phyloP scores from a whole-genome alignment of 2,888 invertebrate species.

The Amiota minor region DNA sequence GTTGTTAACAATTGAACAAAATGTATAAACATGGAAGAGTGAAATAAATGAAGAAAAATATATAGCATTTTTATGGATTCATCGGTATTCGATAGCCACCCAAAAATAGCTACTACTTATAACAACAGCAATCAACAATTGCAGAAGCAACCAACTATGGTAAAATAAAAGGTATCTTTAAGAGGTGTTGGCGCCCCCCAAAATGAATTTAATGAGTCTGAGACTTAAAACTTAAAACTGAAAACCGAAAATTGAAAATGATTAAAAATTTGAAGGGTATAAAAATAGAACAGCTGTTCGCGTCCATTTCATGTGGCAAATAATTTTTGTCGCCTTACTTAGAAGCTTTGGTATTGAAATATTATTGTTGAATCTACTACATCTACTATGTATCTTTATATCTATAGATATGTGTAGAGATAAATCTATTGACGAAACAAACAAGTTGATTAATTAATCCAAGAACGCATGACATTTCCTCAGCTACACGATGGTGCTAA shows the following conservation, averaged over 20 bases:
- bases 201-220: too few relatives aligned
- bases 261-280: conserved; percentile 3
- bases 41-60: conserved; percentile 40
- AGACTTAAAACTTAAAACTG: too few relatives aligned
- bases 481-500: conserved; percentile 35
- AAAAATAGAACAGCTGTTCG: conserved; percentile 27
- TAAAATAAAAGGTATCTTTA: too few relatives aligned
- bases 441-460: conserved; percentile 65
- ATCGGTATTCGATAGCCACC: neutral
- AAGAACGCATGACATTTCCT: conserved; percentile 52
- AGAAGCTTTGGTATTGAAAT: neutral
- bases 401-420: neutral
- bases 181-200: too few relatives aligned
- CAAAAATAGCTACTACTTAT: neutral
- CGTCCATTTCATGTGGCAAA: conserved; percentile 22
- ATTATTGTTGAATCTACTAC: too few relatives aligned
- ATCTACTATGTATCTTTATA: too few relatives aligned
- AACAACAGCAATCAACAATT: too few relatives aligned
- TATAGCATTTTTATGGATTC: conserved; percentile 18
- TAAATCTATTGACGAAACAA: conserved; percentile 29
- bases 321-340: conserved; percentile 17
- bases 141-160: too few relatives aligned
- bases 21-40: conserved; percentile 28
- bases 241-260: too few relatives aligned
- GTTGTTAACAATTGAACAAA: conserved; percentile 56